phyloP scores from a whole-genome alignment of 2,113 vertebrate species.

The Saccopteryx bilineata region DNA sequence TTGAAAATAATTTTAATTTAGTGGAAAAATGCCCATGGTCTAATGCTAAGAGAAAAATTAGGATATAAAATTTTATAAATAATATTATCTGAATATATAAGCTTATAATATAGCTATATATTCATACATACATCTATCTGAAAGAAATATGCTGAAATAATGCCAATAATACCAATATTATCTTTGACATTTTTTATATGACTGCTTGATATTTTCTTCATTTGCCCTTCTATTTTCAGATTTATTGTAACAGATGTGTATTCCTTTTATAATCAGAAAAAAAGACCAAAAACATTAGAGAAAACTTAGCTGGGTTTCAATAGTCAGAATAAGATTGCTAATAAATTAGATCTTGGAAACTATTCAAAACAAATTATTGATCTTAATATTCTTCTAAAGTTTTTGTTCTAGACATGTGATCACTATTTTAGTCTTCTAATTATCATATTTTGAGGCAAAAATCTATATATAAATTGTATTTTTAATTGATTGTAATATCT shows the following conservation, averaged over 20 bases:
- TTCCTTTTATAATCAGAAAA: conserved; percentile 7
- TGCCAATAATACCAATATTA: conserved; percentile 1
- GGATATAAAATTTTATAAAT: neutral
- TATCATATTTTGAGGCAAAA: conserved; percentile 35
- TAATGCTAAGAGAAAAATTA: conserved; percentile 40
- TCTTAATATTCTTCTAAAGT: neutral
- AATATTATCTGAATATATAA: neutral
- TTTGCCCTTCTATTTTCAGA: conserved; percentile 18
- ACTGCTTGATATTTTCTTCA: neutral
- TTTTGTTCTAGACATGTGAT: conserved; percentile 19
- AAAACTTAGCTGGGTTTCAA: neutral
- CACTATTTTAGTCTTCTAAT: neutral
- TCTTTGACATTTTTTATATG: neutral
- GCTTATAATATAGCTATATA: neutral
- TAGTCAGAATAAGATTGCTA: neutral
- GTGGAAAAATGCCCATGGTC: neutral
- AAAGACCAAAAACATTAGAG: neutral
- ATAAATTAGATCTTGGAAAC: conserved; percentile 18
- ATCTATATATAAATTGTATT: neutral
- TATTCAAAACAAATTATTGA: conserved; percentile 9
- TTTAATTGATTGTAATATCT: neutral
- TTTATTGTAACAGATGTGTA: neutral
- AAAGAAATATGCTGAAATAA: conserved; percentile 12
- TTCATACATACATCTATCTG: neutral
- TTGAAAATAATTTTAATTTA: conserved; percentile 53